Evolutionary conservation across 1,140 invertebrate species (phyloP), one percentile per base, ranked within the genome.

Genomic region (Formica selysi): DNA sequence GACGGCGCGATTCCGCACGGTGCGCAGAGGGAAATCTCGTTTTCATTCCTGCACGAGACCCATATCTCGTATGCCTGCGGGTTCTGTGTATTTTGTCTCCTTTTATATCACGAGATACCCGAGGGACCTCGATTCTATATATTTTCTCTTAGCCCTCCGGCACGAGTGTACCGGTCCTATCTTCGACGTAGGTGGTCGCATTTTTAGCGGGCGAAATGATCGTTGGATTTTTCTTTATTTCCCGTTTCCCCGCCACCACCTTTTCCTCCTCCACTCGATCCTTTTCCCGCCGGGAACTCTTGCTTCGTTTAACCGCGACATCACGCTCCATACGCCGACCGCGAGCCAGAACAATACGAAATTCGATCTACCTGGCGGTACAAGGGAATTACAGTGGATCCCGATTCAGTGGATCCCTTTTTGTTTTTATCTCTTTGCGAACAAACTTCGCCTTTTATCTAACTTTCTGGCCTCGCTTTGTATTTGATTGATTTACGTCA

Each of bases 41-140:
- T 91, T 90, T 91, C 89, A 88, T 91, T 91, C 87, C 78, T 91
- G 81, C 74, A 57, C 84, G 73, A 85, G 80, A 84, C 83, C 87
- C 80, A 83, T 90, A 83, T 88, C 86, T 76, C 85, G 86, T 70
- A 85, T 67, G 87, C 78, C 84, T 65, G 78, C 83, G 59, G 81
- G 71, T 70, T 86, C 70, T 88, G 87, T 92, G 91, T 89, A 91
- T 92, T 92, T 92, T 92, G 91, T 93, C 91, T 92, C 80, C 91
- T 91, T 91, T 91, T 91, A 90, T 92, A 92, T 92, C 89, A 91
- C 86, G 85, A 70, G 85, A 85, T 90, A 87, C 91, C 87, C 92
- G 61, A 36, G 92, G 87, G 92, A 92, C 86, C 78, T 73, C 85
- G 85, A 92, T 91, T 90, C 90, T 92, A 91, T 92, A 90, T 90